These are phyloP conservation scores for Excalfactoria chinensis DNA, from an alignment of 2,113 vertebrate genomes.

Conservation along the genomic window DNA sequence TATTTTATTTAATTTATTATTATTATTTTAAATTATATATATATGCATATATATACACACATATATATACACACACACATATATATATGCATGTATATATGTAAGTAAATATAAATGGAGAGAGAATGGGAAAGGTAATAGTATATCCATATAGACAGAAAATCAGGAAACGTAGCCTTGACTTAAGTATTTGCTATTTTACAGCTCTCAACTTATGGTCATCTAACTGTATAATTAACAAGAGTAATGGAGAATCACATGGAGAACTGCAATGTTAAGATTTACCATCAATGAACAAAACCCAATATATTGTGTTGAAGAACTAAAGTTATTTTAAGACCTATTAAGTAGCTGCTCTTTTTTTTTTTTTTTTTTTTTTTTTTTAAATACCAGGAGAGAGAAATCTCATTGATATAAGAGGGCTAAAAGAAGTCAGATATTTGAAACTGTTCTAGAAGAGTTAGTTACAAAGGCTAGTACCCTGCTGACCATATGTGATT, in stretches of 20 bases:
- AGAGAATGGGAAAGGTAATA: neutral
- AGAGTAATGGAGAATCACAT: neutral
- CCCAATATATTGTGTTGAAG: neutral
- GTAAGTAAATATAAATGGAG: too few species aligned
- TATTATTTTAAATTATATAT: neutral
- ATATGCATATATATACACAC: neutral
- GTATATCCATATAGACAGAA: neutral
- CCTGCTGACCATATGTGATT: slow-evolving; percentile 41
- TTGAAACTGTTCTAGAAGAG: slow-evolving; percentile 27
- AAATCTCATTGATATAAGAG: neutral
- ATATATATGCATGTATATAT: neutral
- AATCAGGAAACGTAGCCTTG: neutral
- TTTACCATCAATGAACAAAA: neutral
- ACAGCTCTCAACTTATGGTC: slow-evolving; percentile 10
- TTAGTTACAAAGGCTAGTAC: slow-evolving; percentile 17
- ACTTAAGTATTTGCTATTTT: neutral
- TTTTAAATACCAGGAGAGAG: neutral
- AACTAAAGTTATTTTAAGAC: neutral
- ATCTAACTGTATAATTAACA: slow-evolving; percentile 2
- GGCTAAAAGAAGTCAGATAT: neutral
- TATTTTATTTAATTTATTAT: neutral
- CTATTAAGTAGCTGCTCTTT: neutral
- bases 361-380: neutral
- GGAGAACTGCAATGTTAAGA: neutral
- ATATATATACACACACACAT: too few species aligned